Evolutionary conservation across 2,888 invertebrate species (phyloP).

Genomic region (Nowickia ferox): DNA sequence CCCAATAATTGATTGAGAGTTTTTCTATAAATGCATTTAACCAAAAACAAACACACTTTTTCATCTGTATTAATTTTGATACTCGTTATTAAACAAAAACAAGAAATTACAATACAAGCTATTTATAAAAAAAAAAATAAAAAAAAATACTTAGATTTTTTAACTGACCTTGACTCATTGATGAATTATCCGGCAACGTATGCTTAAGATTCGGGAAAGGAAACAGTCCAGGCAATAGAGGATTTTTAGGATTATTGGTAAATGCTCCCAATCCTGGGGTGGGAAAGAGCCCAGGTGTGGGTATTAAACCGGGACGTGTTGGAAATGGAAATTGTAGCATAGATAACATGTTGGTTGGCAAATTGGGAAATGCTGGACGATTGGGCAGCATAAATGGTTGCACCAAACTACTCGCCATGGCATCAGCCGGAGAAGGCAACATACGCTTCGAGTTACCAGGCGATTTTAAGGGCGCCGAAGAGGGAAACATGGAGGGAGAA

Average conservation of each 20-base stretch:
- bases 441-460: constrained; percentile 66
- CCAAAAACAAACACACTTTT: too few relatives aligned
- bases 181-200: constrained; percentile 13
- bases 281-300: constrained; percentile 84
- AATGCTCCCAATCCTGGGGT: constrained; percentile 74
- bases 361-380: constrained; percentile 69
- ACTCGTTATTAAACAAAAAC: too few relatives aligned
- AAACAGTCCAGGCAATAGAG: constrained; percentile 70
- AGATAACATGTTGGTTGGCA: constrained; percentile 78
- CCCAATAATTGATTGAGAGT: too few relatives aligned
- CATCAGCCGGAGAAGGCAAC: constrained; percentile 23
- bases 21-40: too few relatives aligned
- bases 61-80: too few relatives aligned
- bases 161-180: constrained; percentile 44
- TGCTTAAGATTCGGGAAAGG: constrained; percentile 71
- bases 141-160: background rate
- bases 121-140: background rate
- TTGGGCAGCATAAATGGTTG: constrained; percentile 74
- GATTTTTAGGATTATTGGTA: constrained; percentile 71
- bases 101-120: too few relatives aligned
- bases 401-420: constrained; percentile 37
- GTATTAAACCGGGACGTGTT: constrained; percentile 85
- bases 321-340: constrained; percentile 82
- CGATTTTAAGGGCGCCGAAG: constrained; percentile 54
- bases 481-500: constrained; percentile 51